A percentile compares a stretch with the other conserved stretches of the same genome.
These are phyloP conservation scores for Eilema depressum DNA, from an alignment of 2,888 invertebrate genomes.

Conservation along the genomic window DNA sequence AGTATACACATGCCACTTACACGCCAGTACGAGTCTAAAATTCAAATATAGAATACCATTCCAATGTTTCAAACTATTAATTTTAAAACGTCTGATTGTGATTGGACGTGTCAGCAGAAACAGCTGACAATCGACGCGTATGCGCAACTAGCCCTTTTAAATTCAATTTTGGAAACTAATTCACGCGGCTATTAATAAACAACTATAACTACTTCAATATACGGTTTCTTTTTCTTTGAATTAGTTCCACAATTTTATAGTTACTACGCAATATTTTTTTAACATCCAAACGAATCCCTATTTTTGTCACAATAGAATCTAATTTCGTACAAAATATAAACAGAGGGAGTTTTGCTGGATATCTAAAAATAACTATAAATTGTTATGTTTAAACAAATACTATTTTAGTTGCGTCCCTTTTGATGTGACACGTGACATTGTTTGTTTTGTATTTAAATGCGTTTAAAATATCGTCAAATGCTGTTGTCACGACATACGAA, in stretches of 20 bases:
- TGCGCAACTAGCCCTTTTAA: slow-evolving; percentile 42
- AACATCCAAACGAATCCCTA: not conserved
- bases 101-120: slow-evolving; percentile 51
- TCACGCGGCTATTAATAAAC: not conserved
- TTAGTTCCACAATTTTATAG: not conserved
- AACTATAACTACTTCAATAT: fast-evolving
- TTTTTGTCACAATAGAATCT: slow-evolving; percentile 11
- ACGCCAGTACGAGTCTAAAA: not conserved
- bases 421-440: slow-evolving; percentile 66
- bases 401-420: slow-evolving; percentile 60
- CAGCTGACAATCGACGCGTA: slow-evolving; percentile 52
- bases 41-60: slow-evolving; percentile 19
- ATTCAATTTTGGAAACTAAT: slow-evolving; percentile 21
- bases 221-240: slow-evolving; percentile 28
- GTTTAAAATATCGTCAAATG: slow-evolving; percentile 60
- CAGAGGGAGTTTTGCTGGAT: not conserved
- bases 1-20: not conserved
- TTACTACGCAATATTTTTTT: slow-evolving; percentile 4
- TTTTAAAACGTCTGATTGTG: slow-evolving; percentile 41
- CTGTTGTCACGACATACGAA: slow-evolving; percentile 45
- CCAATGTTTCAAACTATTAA: slow-evolving; percentile 37
- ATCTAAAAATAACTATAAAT: slow-evolving; percentile 51
- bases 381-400: slow-evolving; percentile 55
- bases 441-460: slow-evolving; percentile 58
- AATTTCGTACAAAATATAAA: slow-evolving; percentile 17